Evolutionary conservation across 1,140 invertebrate species (phyloP).

Genomic region (Tribolium madens): DNA sequence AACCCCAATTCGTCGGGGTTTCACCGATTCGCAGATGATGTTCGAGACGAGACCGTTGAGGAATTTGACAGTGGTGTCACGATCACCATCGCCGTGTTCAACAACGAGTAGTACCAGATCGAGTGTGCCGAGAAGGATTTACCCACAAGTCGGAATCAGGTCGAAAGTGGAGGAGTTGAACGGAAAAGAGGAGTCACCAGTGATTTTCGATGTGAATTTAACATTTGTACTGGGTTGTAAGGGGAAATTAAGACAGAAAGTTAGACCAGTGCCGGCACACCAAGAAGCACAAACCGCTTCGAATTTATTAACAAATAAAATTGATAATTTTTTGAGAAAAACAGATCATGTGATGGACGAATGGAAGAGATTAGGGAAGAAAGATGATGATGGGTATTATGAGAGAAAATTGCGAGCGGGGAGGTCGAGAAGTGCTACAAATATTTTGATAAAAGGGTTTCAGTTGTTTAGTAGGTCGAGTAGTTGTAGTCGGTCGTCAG

Average conservation of each 20-base stretch:
- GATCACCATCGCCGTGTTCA: conserved; percentile 64
- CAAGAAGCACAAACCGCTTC: conserved; percentile 81
- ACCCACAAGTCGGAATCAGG: conserved; percentile 72
- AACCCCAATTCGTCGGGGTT: conserved; percentile 7
- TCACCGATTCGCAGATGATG: conserved; percentile 1
- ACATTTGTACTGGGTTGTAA: conserved; percentile 81
- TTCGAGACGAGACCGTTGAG: conserved; percentile 57
- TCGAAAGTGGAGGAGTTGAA: conserved; percentile 70
- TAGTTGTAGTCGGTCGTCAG: conserved; percentile 67
- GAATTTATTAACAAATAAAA: conserved; percentile 79
- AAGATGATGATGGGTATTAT: conserved; percentile 67
- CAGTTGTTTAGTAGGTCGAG: conserved; percentile 75
- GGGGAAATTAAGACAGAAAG: conserved; percentile 75
- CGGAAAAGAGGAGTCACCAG: conserved; percentile 77
- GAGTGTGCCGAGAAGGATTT: conserved; percentile 70
- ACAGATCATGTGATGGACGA: conserved; percentile 89
- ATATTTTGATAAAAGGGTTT: conserved; percentile 84
- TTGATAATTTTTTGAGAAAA: conserved; percentile 82
- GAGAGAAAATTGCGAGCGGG: conserved; percentile 66
- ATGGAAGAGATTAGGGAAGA: conserved; percentile 77
- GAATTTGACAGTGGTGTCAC: conserved; percentile 52
- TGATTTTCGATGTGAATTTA: conserved; percentile 84
- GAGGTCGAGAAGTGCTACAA: conserved; percentile 79
- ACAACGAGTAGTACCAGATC: conserved; percentile 55
- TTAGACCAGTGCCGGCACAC: conserved; percentile 79